Base-by-base conservation (phyloP, 1,140 invertebrate genomes). In the Xylocopa sonorina region DNA sequence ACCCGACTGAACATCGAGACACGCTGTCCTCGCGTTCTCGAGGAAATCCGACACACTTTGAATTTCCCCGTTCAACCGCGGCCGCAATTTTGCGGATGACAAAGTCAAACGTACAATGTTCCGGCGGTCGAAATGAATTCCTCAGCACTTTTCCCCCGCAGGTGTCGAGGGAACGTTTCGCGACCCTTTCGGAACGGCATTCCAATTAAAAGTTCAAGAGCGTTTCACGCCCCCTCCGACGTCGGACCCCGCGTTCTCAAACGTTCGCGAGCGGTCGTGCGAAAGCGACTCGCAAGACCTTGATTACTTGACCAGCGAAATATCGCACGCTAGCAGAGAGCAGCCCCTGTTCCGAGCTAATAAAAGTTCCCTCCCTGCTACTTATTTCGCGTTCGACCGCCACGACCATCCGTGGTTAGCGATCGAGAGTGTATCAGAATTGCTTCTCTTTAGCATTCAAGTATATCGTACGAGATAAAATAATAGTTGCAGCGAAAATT, bases 191-290 rank as follows among this genome's bases (percentile, higher is more conserved):
- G 29, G 38, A 53, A 34, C 57, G 53, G 29, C 51, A 67, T 69
- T 80, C 64, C 81, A 83, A 83, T 84, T 84, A 83, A 83, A 84
- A 84, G 81, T 83, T 84, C 10, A 21, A 79, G 46, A 58, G 67
- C 38, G 60, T 79, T 83, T 71, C 76, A 53, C n/a, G 24, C 64
- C 53, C 51, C 46, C 69, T 63, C 57, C 43, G n/a, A 51, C 14
- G 10, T 46, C 50, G 10, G 18, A 27, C 12, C 24, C 12, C n/a
- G 50, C 62, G 58, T 57, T 72, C 32, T 50, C 27, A 58, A 77
- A 74, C n/a, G 63, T 57, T 81, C 38, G 38, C 27, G 32, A 7
- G 6, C 14, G 18, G 24, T 63, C 10, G 46, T 38, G 16, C 3
- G 7, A 67, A 77, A 48, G 12, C 48, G 21, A 3, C 41, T 21